A percentile compares a stretch with the other conserved stretches of the same genome.
These are phyloP conservation scores for Eucera pruinosa DNA, from an alignment of 2,888 invertebrate genomes.

Conservation along the genomic window DNA sequence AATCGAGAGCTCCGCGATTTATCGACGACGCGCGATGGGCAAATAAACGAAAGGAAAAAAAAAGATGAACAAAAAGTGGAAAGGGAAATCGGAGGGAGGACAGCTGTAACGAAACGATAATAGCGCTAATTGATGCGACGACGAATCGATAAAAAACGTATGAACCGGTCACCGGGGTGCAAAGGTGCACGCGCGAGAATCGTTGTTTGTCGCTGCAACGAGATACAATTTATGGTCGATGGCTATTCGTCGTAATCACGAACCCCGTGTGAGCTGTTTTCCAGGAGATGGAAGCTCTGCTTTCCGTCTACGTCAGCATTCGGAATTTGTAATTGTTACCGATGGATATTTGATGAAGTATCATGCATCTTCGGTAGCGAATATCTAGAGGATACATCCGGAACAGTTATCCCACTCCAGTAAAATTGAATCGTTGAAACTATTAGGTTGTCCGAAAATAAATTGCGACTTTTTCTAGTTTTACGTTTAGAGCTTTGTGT, in stretches of 20 bases:
- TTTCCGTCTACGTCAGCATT: no score
- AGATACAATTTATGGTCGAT: slow-evolving; percentile 6
- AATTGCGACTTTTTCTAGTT: no score
- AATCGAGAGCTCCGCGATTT: slow-evolving; percentile 23
- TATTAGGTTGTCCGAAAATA: no score
- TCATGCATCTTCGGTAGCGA: no score
- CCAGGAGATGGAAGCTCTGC: neutral
- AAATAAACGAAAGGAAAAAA: slow-evolving; percentile 15
- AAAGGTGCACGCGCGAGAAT: neutral
- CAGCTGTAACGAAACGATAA: slow-evolving; percentile 32
- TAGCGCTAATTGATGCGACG: slow-evolving; percentile 17
- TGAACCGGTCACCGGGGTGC: slow-evolving; percentile 1
- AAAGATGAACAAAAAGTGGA: neutral
- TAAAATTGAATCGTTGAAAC: no score
- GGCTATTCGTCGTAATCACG: slow-evolving; percentile 10
- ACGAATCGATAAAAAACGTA: slow-evolving; percentile 25
- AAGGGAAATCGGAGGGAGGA: neutral
- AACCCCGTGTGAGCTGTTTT: neutral
- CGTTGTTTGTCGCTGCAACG: slow-evolving; percentile 7
- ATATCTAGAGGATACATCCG: no score
- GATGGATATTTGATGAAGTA: no score
- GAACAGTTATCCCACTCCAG: no score
- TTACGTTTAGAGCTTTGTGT: no score
- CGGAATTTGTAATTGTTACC: no score
- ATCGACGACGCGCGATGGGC: slow-evolving; percentile 17